phyloP scores from a whole-genome alignment of 2,888 invertebrate genomes.

The Acanthacorydalis orientalis region DNA sequence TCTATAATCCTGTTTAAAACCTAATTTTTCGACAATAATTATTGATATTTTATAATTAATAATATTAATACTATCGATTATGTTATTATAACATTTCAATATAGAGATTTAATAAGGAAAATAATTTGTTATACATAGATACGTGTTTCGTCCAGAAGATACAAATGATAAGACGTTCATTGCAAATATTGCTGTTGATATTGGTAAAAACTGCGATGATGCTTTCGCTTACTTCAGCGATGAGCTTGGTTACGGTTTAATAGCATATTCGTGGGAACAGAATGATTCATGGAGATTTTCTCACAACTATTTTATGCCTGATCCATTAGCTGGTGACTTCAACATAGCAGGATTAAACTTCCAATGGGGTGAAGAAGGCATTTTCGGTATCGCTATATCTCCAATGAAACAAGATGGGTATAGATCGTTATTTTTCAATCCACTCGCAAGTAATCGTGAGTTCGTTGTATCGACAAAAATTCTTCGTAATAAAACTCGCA shows the following conservation, averaged over 20 bases:
- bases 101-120: too few relatives aligned
- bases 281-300: conserved; percentile 66
- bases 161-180: conserved; percentile 64
- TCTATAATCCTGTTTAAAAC: too few relatives aligned
- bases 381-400: conserved; percentile 61
- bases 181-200: conserved; percentile 71
- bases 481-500: conserved; percentile 48
- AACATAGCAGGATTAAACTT: conserved; percentile 66
- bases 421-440: conserved; percentile 60
- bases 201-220: conserved; percentile 57
- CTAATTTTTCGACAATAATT: too few relatives aligned
- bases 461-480: conserved; percentile 63
- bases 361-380: conserved; percentile 71
- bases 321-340: conserved; percentile 62
- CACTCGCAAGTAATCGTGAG: conserved; percentile 59
- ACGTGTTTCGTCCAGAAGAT: conserved; percentile 52
- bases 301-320: conserved; percentile 67
- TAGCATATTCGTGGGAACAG: conserved; percentile 59
- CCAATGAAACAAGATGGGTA: conserved; percentile 48
- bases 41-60: background rate
- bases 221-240: conserved; percentile 67
- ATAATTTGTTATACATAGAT: conserved; percentile 22
- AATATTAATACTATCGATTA: background rate
- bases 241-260: conserved; percentile 65
- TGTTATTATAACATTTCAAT: too few relatives aligned